These are phyloP conservation scores for Theonella swinhoei DNA, from an alignment of 37 sponge, comb jelly and placozoan species.

Conservation along the genomic window DNA sequence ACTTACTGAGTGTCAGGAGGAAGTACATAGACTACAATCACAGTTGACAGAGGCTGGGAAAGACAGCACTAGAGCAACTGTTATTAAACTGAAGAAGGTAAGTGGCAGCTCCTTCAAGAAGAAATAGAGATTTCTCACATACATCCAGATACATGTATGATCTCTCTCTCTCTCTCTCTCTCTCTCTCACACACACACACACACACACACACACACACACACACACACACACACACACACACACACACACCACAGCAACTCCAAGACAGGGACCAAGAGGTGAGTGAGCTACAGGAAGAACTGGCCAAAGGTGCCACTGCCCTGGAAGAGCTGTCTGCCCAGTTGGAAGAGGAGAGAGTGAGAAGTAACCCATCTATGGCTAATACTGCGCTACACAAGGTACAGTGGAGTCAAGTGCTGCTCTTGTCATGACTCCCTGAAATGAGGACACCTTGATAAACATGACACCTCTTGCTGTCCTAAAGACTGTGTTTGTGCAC, in stretches of 20 bases:
- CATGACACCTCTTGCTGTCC: too few relatives aligned
- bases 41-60: constrained; percentile 23
- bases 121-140: too few relatives aligned
- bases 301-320: constrained; percentile 29
- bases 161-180: not conserved
- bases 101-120: too few relatives aligned
- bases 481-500: too few relatives aligned
- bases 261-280: constrained; percentile 32
- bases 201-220: too few relatives aligned
- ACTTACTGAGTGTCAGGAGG: constrained; percentile 18
- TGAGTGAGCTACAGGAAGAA: constrained; percentile 30
- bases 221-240: too few relatives aligned
- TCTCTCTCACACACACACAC: not conserved
- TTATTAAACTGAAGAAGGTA: constrained; percentile 62
- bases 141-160: constrained; percentile 1
- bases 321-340: constrained; percentile 28
- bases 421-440: not conserved
- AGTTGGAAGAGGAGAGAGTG: constrained; percentile 30
- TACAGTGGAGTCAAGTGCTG: not conserved
- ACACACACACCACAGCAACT: too few relatives aligned
- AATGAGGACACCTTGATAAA: too few relatives aligned
- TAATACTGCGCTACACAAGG: constrained; percentile 18
- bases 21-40: constrained; percentile 30
- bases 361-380: not conserved
- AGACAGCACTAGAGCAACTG: constrained; percentile 29